Conservation (phyloP, 1,140 invertebrate genomes). For the Eueides isabella region DNA sequence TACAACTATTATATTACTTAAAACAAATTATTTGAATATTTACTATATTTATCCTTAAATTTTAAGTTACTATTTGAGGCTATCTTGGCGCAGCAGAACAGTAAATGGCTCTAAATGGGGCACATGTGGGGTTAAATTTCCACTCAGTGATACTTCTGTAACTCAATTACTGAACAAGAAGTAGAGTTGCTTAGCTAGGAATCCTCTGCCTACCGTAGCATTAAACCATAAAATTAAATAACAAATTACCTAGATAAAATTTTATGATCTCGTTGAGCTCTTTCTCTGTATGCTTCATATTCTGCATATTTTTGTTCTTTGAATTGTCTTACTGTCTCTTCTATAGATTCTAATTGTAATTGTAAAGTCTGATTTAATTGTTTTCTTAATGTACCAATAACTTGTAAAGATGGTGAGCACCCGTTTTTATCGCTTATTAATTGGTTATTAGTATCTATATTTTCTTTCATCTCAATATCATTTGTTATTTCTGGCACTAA, state of each 20-base stretch:
- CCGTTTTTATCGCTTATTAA: conserved; percentile 56
- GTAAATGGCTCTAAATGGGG: too few species aligned
- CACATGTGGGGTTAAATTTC: too few species aligned
- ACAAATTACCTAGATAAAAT: conserved; percentile 71
- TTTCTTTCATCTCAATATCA: conserved; percentile 76
- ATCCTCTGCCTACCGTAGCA: too few species aligned
- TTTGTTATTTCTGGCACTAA: conserved; percentile 70
- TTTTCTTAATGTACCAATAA: conserved; percentile 68
- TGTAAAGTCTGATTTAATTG: conserved; percentile 71
- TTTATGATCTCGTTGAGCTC: conserved; percentile 78
- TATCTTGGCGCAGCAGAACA: too few species aligned
- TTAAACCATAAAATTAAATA: too few species aligned
- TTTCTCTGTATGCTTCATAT: conserved; percentile 76
- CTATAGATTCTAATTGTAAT: conserved; percentile 69
- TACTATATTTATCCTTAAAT: neutral
- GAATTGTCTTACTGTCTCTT: conserved; percentile 77
- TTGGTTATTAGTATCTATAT: conserved; percentile 72
- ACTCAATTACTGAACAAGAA: too few species aligned
- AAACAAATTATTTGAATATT: neutral
- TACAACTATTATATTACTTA: neutral
- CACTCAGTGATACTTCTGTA: too few species aligned
- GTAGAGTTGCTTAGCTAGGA: too few species aligned
- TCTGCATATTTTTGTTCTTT: conserved; percentile 79
- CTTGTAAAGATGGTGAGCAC: conserved; percentile 54
- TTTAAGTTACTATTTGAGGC: too few species aligned